Evolutionary conservation across 2,888 invertebrate genomes (phyloP).

Genomic region (Orthosia gothica): DNA sequence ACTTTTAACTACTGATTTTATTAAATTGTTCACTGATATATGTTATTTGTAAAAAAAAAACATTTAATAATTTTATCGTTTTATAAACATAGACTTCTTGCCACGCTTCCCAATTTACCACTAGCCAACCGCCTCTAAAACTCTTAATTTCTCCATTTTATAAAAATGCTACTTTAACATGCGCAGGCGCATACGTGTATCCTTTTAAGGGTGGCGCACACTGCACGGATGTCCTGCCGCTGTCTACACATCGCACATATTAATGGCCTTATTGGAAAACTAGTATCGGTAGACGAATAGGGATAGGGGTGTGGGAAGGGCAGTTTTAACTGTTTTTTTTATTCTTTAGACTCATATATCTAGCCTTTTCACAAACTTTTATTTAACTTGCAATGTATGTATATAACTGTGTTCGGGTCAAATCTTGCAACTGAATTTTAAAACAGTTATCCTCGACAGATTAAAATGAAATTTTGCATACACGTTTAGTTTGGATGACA

Average conservation of each 20-base stretch:
- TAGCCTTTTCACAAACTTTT: too few relatives aligned
- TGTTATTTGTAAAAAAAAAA: too few relatives aligned
- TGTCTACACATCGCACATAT: constrained; percentile 67
- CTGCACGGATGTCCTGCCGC: constrained; percentile 67
- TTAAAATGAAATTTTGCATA: too few relatives aligned
- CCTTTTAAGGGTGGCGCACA: constrained; percentile 67
- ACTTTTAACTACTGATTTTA: too few relatives aligned
- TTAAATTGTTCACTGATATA: too few relatives aligned
- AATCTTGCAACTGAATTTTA: too few relatives aligned
- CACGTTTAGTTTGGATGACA: too few relatives aligned
- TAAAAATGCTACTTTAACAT: constrained; percentile 64
- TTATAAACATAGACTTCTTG: not conserved
- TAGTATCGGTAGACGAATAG: constrained; percentile 51
- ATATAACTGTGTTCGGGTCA: too few relatives aligned
- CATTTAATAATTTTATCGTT: too few relatives aligned
- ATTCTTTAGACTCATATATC: too few relatives aligned
- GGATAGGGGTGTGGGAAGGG: constrained; percentile 41
- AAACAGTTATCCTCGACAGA: too few relatives aligned
- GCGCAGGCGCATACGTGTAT: constrained; percentile 59
- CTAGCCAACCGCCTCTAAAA: constrained; percentile 13
- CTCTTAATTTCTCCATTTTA: constrained; percentile 50
- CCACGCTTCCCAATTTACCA: not conserved
- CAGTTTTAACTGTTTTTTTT: not conserved
- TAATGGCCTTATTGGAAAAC: constrained; percentile 71
- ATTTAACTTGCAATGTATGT: too few relatives aligned